Percentiles rank a stretch among this genome's conserved stretches.
Evolutionary conservation across 2,113 vertebrate genomes (phyloP).

Genomic region (Manacus vitellinus): DNA sequence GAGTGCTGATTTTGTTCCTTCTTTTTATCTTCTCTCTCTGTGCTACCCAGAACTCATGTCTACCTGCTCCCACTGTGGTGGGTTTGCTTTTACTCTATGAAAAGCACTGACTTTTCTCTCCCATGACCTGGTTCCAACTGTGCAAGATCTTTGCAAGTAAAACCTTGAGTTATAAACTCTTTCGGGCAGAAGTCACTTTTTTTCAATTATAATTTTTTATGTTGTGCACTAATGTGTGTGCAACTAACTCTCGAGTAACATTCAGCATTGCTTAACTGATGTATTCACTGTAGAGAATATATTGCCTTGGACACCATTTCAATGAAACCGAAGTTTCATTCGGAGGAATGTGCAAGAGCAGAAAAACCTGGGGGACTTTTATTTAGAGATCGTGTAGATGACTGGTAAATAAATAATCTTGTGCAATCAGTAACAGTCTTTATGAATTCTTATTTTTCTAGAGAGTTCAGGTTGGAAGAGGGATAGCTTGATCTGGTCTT

Average conservation of each 20-base stretch:
- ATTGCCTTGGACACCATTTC: background rate
- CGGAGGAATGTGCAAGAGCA: background rate
- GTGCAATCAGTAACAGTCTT: background rate
- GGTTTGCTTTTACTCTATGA: background rate
- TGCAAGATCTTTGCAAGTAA: background rate
- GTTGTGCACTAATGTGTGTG: background rate
- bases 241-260: background rate
- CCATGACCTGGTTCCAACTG: fast-evolving
- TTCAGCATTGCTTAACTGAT: background rate
- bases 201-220: background rate
- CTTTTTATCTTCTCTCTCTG: background rate
- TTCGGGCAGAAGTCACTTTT: background rate
- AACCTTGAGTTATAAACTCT: background rate
- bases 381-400: background rate
- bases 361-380: background rate
- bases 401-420: background rate
- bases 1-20: background rate
- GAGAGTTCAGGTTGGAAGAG: background rate
- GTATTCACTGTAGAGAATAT: background rate
- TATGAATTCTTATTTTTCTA: background rate
- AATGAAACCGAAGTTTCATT: fast-evolving
- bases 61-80: background rate
- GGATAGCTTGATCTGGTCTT: background rate
- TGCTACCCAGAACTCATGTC: background rate
- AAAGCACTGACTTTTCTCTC: background rate